Percentiles rank a stretch among this genome's conserved stretches.
Conservation (phyloP, 30 jellyfish, hydroid and myxozoan genomes). For the Chrysaora quinquecirrha region DNA sequence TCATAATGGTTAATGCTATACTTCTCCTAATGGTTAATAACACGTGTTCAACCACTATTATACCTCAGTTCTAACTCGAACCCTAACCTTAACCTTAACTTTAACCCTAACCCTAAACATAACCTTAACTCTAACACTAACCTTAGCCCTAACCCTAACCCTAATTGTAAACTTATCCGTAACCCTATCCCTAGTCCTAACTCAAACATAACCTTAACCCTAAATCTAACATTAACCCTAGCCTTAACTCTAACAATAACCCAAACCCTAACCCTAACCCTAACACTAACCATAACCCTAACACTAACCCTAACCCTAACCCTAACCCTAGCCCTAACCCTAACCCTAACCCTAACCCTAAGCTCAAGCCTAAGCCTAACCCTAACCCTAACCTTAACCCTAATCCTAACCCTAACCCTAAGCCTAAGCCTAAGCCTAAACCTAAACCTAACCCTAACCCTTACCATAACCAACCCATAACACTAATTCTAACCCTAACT, state of each 20-base stretch:
- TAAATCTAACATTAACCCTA: background rate
- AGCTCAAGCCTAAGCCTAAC: background rate
- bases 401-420: background rate
- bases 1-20: too few species aligned
- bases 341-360: slow-evolving; percentile 1
- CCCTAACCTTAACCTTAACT: background rate
- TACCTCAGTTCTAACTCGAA: background rate
- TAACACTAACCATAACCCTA: background rate
- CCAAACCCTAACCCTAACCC: background rate
- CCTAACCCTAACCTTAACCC: background rate
- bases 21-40: too few species aligned
- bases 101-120: background rate
- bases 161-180: background rate
- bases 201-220: background rate
- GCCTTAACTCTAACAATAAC: background rate
- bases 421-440: background rate
- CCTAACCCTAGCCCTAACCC: background rate
- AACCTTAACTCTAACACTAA: background rate
- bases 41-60: too few species aligned
- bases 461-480: background rate
- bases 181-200: background rate
- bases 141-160: background rate
- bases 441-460: background rate
- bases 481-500: background rate
- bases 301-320: background rate